Evolutionary conservation across 2,888 invertebrate species (phyloP).

Genomic region (Malacosoma neustria): DNA sequence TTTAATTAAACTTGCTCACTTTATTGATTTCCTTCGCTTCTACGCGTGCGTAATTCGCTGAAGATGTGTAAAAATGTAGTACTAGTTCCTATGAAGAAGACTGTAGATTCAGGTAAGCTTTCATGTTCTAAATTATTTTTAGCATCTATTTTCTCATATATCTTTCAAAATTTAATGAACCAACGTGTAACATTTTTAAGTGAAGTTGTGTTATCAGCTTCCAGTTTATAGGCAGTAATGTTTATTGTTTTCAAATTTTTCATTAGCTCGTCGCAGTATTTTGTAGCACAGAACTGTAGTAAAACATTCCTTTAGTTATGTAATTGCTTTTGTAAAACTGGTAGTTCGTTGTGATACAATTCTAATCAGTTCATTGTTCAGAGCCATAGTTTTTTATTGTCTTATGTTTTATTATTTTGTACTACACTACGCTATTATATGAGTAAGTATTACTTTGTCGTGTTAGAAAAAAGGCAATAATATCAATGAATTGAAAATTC

Average conservation of each 20-base stretch:
- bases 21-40: not conserved
- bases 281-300: too few relatives aligned
- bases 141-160: not conserved
- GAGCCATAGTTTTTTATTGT: not conserved
- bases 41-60: conserved; percentile 14
- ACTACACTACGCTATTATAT: conserved; percentile 4
- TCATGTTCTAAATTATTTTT: conserved; percentile 4
- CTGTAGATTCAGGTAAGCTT: conserved; percentile 41
- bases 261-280: not conserved
- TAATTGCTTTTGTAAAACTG: conserved; percentile 7
- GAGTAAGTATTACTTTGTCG: conserved; percentile 16
- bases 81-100: conserved; percentile 43
- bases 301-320: conserved; percentile 12
- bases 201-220: not conserved
- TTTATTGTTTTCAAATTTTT: not conserved
- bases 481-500: conserved; percentile 29
- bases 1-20: not conserved
- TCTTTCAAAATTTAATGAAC: not conserved
- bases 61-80: conserved; percentile 55
- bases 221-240: not conserved
- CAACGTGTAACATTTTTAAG: not conserved
- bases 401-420: conserved; percentile 3
- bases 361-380: not conserved
- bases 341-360: conserved; percentile 10
- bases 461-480: conserved; percentile 19